Evolutionary conservation across 1,140 invertebrate species (phyloP), one percentile per base, ranked within the genome.

Genomic region (Bombus turneri): DNA sequence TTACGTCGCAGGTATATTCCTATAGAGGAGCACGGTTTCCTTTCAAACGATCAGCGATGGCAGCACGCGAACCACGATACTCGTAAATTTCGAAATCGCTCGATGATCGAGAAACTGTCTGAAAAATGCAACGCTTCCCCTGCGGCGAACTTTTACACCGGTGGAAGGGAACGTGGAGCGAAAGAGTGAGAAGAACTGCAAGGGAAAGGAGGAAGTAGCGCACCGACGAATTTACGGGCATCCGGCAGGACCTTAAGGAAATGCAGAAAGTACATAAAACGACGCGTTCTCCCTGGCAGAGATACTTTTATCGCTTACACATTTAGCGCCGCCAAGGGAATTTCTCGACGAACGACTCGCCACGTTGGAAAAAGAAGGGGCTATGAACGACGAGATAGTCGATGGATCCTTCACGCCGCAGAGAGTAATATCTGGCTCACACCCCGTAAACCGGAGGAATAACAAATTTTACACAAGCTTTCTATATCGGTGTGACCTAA

Each of bases 221-320:
- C 34, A 0, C 3, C 22, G 47, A 68, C 83, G 86, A 90, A 86
- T 90, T 91, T 90, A 88, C 86, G 75, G 72, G 71, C 69, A 86
- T 83, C 82, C 80, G 75, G 86, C 66, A 59, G 69, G 81, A 76
- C 86, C 84, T 88, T 90, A 80, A 90, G 87, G 89, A 90, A 90
- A 90, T 88, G 86, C 89, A 62, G 83, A 86, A 73, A 76, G 86
- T 90, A 88, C 81, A 85, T 90, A 91, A 90, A 91, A 90, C 89
- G 89, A 86, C 80, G 83, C 89, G 81, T 79, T 86, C 83, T 53
- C 43, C 66, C 34, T 81, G 73, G 66, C 86, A 86, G 88, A 90
- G 80, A 90, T 90, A 90, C 88, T 90, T 90, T 90, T 90, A 90
- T 90, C 89, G 89, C 88, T 90, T 90, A 85, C 88, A 90, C 89